A percentile compares a stretch with the other conserved stretches of the same genome.
phyloP scores from a whole-genome alignment of 2,888 invertebrate species.

The Rhingia rostrata region DNA sequence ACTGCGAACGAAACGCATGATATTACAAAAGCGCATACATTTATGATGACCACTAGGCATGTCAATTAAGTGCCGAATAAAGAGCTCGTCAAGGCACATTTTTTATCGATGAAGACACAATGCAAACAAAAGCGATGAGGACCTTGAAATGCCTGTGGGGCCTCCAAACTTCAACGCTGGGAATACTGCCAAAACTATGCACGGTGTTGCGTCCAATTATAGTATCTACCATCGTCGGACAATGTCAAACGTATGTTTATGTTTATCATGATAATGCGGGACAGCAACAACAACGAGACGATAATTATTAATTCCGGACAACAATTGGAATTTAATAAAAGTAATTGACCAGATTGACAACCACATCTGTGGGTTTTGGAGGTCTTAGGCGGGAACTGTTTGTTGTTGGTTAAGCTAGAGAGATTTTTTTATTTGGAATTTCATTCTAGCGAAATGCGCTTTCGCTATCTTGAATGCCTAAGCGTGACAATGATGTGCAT shows the following conservation, averaged over 20 bases:
- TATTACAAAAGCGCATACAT: slow-evolving; percentile 43
- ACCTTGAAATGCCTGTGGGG: slow-evolving; percentile 52
- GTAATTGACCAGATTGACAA: slow-evolving; percentile 36
- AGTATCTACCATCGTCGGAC: not conserved
- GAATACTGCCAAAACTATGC: slow-evolving; percentile 41
- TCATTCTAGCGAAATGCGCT: slow-evolving; percentile 20
- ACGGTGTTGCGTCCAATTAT: slow-evolving; percentile 15
- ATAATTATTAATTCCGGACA: slow-evolving; percentile 39
- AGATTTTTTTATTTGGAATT: slow-evolving; percentile 8
- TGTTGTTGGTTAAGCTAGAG: not conserved
- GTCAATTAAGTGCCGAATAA: slow-evolving; percentile 57
- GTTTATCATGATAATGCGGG: slow-evolving; percentile 8
- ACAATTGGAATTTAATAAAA: slow-evolving; percentile 48
- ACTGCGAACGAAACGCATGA: slow-evolving; percentile 7
- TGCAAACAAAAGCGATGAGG: slow-evolving; percentile 30
- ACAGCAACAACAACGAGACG: not conserved
- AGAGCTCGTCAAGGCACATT: slow-evolving; percentile 23
- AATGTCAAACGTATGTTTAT: slow-evolving; percentile 53
- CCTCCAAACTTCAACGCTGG: slow-evolving; percentile 12
- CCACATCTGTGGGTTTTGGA: slow-evolving; percentile 25
- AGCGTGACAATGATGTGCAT: slow-evolving; percentile 35
- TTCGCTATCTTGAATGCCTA: slow-evolving; percentile 26
- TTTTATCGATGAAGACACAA: slow-evolving; percentile 11
- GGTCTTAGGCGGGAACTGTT: slow-evolving; percentile 25
- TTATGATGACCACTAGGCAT: slow-evolving; percentile 55